Percentiles rank a stretch among this genome's conserved stretches.
Evolutionary conservation across 2,113 vertebrate genomes (phyloP).

Genomic region (Pholis gunnellus): DNA sequence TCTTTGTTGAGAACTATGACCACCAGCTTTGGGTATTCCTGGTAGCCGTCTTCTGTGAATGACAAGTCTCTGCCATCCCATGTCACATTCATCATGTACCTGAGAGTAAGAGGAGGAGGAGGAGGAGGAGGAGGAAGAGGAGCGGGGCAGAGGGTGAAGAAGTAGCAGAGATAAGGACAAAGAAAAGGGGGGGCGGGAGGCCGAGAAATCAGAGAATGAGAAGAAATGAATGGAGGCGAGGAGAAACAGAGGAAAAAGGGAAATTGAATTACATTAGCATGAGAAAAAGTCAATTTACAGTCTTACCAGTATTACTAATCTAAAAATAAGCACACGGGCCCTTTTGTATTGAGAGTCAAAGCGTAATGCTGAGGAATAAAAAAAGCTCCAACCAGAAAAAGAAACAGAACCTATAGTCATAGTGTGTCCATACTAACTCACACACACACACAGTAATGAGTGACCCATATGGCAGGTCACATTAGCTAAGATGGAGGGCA

Average conservation of each 20-base stretch:
- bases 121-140: not conserved
- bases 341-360: constrained; percentile 2
- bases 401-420: constrained; percentile 8
- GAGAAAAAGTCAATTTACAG: constrained; percentile 37
- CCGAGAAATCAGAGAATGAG: not conserved
- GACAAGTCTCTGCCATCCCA: constrained; percentile 97
- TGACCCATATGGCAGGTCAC: constrained; percentile 80
- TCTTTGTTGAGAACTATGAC: constrained; percentile 97
- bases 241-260: constrained; percentile 32
- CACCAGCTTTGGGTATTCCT: constrained; percentile 94
- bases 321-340: constrained; percentile 48
- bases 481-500: constrained; percentile 79
- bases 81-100: constrained; percentile 99
- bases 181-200: not conserved
- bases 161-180: not conserved
- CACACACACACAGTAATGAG: constrained; percentile 53
- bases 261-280: constrained; percentile 62
- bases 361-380: not conserved
- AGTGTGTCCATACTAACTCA: constrained; percentile 9
- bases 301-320: constrained; percentile 1
- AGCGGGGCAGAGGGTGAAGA: not conserved
- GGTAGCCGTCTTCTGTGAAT: constrained; percentile 97
- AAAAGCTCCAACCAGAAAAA: not conserved
- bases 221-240: constrained; percentile 14
- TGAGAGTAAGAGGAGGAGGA: constrained; percentile 70